Evolutionary conservation across 2,888 invertebrate genomes (phyloP).

Genomic region (Aplocera efformata): DNA sequence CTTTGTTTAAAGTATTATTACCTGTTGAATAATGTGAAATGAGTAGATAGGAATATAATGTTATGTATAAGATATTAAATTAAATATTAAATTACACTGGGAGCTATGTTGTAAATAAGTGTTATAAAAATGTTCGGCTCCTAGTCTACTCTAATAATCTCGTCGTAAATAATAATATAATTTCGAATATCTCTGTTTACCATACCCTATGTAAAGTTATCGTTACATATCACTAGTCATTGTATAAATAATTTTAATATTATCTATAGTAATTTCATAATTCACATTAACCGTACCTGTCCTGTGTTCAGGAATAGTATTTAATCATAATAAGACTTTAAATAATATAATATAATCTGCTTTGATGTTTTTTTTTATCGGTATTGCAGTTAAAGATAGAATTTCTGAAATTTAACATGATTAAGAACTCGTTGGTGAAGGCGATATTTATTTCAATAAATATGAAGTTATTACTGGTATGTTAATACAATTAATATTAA

Average conservation of each 20-base stretch:
- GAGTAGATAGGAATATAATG: too few relatives aligned
- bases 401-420: neutral
- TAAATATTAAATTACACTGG: neutral
- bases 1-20: too few relatives aligned
- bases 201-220: constrained; percentile 70
- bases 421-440: neutral
- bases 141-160: constrained; percentile 25
- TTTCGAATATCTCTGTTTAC: constrained; percentile 47
- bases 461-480: too few relatives aligned
- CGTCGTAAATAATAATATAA: constrained; percentile 25
- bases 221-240: constrained; percentile 79
- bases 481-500: too few relatives aligned
- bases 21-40: too few relatives aligned
- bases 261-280: constrained; percentile 38
- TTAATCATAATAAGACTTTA: constrained; percentile 35
- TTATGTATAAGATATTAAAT: too few relatives aligned
- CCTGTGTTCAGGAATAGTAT: constrained; percentile 75
- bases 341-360: neutral
- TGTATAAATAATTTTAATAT: constrained; percentile 51
- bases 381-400: neutral
- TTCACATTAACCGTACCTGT: constrained; percentile 71
- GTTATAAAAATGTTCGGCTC: constrained; percentile 5
- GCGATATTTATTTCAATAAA: too few relatives aligned
- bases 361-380: neutral
- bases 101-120: neutral